A percentile compares a stretch with the other conserved stretches of the same genome.
These are phyloP conservation scores for Hyposoter dolosus DNA, from an alignment of 2,888 invertebrate species.

Conservation along the genomic window DNA sequence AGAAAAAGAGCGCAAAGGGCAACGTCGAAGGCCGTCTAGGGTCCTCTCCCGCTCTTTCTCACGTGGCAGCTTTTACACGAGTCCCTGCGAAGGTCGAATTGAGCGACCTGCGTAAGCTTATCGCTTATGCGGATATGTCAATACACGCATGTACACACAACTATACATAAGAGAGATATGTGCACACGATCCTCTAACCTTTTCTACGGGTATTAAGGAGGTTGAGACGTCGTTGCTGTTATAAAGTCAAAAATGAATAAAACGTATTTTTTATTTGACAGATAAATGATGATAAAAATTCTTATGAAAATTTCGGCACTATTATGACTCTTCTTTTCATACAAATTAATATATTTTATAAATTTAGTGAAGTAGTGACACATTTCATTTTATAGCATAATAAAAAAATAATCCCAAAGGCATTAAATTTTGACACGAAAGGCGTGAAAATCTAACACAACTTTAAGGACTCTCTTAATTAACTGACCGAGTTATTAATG, in stretches of 20 bases:
- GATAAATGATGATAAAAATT: background rate
- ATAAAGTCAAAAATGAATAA: background rate
- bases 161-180: background rate
- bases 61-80: slow-evolving; percentile 11
- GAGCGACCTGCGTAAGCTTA: slow-evolving; percentile 49
- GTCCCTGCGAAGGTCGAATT: slow-evolving; percentile 57
- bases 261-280: background rate
- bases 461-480: background rate
- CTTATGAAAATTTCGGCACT: background rate
- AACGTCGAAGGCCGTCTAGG: slow-evolving; percentile 58
- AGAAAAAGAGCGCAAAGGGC: slow-evolving; percentile 49
- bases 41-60: slow-evolving; percentile 14
- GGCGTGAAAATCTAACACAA: background rate
- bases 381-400: background rate
- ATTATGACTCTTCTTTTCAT: background rate
- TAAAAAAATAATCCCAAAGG: background rate
- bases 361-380: background rate
- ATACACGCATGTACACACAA: slow-evolving; percentile 4
- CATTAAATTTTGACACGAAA: background rate
- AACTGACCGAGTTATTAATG: background rate
- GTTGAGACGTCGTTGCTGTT: background rate
- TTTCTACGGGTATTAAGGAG: background rate
- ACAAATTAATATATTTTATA: background rate
- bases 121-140: slow-evolving; percentile 39
- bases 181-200: background rate